phyloP scores from a whole-genome alignment of 2,797 vertebrate genomes.

The Falco concolor region DNA sequence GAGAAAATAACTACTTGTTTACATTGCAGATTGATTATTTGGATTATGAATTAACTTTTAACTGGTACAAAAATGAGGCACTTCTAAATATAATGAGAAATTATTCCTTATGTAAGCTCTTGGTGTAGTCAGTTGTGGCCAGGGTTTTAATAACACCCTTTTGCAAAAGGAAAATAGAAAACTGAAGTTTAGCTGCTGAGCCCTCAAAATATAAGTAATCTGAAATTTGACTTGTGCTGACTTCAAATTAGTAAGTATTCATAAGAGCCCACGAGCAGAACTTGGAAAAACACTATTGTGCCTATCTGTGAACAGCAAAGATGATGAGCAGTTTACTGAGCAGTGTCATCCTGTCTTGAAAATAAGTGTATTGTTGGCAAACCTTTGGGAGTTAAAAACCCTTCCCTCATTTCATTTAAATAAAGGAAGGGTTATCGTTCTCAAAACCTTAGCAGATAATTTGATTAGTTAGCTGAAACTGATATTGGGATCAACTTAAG shows the following conservation, averaged over 20 bases:
- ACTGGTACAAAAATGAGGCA: constrained; percentile 52
- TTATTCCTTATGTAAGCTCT: constrained; percentile 8
- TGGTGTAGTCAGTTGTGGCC: neutral
- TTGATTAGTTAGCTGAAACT: constrained; percentile 68
- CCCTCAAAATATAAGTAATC: neutral
- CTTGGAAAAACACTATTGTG: neutral
- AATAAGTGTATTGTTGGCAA: constrained; percentile 37
- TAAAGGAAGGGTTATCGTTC: constrained; percentile 60
- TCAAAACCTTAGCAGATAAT: constrained; percentile 59
- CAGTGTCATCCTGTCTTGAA: constrained; percentile 35
- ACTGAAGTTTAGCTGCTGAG: neutral
- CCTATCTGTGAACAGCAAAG: constrained; percentile 40
- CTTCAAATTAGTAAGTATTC: constrained; percentile 32
- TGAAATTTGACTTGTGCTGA: neutral
- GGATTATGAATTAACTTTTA: constrained; percentile 51
- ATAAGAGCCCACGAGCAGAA: neutral
- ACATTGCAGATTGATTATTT: constrained; percentile 33
- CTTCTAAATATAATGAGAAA: constrained; percentile 22
- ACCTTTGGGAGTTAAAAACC: constrained; percentile 33
- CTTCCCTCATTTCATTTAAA: constrained; percentile 58
- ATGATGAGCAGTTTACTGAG: constrained; percentile 16
- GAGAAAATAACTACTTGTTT: constrained; percentile 48
- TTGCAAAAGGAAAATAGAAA: constrained; percentile 37
- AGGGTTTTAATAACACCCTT: constrained; percentile 30
- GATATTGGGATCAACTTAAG: constrained; percentile 63